phyloP scores from a whole-genome alignment of 2,113 vertebrate species.

The Cyrtonyx montezumae region DNA sequence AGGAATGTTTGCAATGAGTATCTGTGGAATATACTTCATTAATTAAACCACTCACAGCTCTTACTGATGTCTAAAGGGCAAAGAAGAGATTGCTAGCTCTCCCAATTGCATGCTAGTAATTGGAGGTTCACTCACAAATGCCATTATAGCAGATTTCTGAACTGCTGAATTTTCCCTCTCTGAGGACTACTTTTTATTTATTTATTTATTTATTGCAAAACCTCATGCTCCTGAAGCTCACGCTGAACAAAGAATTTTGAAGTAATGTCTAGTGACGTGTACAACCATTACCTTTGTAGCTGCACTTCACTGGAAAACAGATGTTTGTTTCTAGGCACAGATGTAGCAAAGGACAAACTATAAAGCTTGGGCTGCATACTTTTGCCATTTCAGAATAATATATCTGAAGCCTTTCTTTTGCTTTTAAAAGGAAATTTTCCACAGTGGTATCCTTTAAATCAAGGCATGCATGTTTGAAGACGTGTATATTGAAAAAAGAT shows the following conservation, averaged over 20 bases:
- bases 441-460: background rate
- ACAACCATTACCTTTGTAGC: background rate
- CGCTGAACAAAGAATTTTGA: background rate
- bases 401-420: background rate
- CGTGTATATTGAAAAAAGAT: background rate
- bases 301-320: background rate
- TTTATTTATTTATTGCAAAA: background rate
- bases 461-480: background rate
- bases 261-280: background rate
- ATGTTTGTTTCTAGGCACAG: background rate
- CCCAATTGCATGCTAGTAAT: background rate
- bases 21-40: background rate
- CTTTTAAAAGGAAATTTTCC: background rate
- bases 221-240: background rate
- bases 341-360: background rate
- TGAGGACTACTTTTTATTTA: background rate
- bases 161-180: background rate
- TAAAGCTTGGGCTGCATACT: background rate
- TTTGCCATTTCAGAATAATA: background rate
- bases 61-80: background rate
- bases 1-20: conserved; percentile 17
- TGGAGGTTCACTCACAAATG: conserved; percentile 16
- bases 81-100: conserved; percentile 19
- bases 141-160: background rate
- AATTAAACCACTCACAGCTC: conserved; percentile 19